Conservation (phyloP, 1,140 invertebrate species). For the Zaprionus inermis region DNA sequence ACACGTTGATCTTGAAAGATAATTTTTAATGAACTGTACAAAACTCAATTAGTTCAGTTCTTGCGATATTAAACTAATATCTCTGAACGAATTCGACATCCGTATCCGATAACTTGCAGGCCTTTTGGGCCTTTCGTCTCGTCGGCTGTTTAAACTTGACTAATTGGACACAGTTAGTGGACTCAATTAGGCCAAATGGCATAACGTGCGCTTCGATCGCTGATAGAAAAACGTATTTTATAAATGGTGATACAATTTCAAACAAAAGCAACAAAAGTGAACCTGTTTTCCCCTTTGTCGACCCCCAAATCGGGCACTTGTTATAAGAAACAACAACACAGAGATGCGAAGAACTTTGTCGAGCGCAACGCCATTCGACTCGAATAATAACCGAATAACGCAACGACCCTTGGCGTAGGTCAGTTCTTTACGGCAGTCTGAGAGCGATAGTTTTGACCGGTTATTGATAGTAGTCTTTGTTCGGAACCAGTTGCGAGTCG, state of each 20-base stretch:
- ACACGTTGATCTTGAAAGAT: too few relatives aligned
- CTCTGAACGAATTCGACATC: not conserved
- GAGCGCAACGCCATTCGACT: slow-evolving; percentile 55
- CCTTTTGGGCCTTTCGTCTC: slow-evolving; percentile 9
- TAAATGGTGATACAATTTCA: slow-evolving; percentile 37
- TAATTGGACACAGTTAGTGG: slow-evolving; percentile 57
- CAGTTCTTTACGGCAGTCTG: slow-evolving; percentile 43
- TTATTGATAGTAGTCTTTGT: slow-evolving; percentile 28
- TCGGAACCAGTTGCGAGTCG: slow-evolving; percentile 4
- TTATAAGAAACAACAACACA: not conserved
- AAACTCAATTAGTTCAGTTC: not conserved
- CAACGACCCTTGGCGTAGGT: slow-evolving; percentile 34
- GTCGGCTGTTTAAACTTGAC: slow-evolving; percentile 13
- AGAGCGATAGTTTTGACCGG: slow-evolving; percentile 16
- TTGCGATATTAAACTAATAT: slow-evolving; percentile 1
- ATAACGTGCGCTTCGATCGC: slow-evolving; percentile 12
- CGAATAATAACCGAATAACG: slow-evolving; percentile 11
- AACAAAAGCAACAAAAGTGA: slow-evolving; percentile 5
- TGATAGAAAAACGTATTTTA: slow-evolving; percentile 39
- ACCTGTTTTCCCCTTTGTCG: slow-evolving; percentile 21
- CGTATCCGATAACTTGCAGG: slow-evolving; percentile 7
- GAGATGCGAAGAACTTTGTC: slow-evolving; percentile 50
- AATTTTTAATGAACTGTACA: not conserved
- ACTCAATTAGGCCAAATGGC: slow-evolving; percentile 25
- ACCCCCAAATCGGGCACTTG: slow-evolving; percentile 2